A percentile compares a stretch with the other conserved stretches of the same genome.
These are phyloP conservation scores for Lagodon rhomboides DNA, from an alignment of 2,797 vertebrate species.

Conservation along the genomic window DNA sequence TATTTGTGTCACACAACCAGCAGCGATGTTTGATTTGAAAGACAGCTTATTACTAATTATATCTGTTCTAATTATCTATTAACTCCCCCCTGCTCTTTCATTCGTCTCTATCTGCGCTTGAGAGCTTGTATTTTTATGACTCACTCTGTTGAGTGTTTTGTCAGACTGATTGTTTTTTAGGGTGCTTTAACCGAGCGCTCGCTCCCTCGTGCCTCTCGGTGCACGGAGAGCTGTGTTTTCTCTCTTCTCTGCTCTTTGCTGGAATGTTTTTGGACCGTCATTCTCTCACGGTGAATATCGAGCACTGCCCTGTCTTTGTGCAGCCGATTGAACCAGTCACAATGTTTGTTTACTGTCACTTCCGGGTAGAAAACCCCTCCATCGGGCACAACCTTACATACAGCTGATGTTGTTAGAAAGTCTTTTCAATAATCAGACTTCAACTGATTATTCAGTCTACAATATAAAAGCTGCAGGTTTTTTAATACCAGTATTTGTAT, in stretches of 20 bases:
- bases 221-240: background rate
- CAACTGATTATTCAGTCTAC: too few species aligned
- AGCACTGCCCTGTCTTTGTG: background rate
- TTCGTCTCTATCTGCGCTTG: background rate
- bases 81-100: background rate
- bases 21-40: background rate
- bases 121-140: background rate
- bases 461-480: too few species aligned
- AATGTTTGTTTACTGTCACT: too few species aligned
- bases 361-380: too few species aligned
- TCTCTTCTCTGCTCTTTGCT: background rate
- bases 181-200: background rate
- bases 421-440: too few species aligned
- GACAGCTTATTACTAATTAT: background rate
- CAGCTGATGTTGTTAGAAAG: too few species aligned
- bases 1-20: background rate
- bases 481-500: too few species aligned
- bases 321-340: too few species aligned
- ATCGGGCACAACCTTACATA: too few species aligned
- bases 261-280: background rate
- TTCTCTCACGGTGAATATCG: background rate
- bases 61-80: background rate
- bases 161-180: background rate
- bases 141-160: background rate
- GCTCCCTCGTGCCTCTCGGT: background rate